phyloP scores from a whole-genome alignment of 2,113 vertebrate species.

The Antennarius striatus region DNA sequence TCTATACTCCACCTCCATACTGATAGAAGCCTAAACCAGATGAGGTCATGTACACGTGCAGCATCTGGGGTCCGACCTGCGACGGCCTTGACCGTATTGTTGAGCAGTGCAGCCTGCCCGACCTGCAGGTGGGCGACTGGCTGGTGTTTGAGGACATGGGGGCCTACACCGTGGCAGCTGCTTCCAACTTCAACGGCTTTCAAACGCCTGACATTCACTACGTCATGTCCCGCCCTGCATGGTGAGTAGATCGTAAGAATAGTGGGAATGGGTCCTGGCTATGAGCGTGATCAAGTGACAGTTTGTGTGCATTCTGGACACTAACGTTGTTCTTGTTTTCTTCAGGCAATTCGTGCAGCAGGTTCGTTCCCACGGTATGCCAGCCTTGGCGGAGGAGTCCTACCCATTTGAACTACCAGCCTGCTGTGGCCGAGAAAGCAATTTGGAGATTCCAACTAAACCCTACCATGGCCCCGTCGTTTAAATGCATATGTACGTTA shows the following conservation, averaged over 20 bases:
- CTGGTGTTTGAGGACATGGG: constrained; percentile 98
- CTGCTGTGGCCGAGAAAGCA: constrained; percentile 88
- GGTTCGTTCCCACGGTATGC: constrained; percentile 80
- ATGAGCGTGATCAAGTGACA: neutral
- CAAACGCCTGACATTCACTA: constrained; percentile 91
- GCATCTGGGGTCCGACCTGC: constrained; percentile 97
- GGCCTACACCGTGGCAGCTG: constrained; percentile 93
- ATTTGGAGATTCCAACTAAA: constrained; percentile 82
- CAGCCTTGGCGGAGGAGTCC: constrained; percentile 77
- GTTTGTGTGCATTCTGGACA: neutral
- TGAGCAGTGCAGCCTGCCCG: constrained; percentile 88
- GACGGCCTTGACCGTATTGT: constrained; percentile 95
- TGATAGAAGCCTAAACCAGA: constrained; percentile 91
- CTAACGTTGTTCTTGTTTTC: neutral
- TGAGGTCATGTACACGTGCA: constrained; percentile 88
- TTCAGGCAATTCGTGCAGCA: constrained; percentile 91
- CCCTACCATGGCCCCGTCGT: constrained; percentile 83
- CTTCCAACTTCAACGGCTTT: constrained; percentile 98
- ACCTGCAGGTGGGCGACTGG: constrained; percentile 95
- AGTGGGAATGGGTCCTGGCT: neutral
- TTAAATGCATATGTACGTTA: constrained; percentile 60
- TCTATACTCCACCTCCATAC: too few species aligned
- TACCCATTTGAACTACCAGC: constrained; percentile 78
- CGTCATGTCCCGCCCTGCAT: constrained; percentile 88
- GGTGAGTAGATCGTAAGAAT: constrained; percentile 79